Percentiles rank a stretch among this genome's conserved stretches.
Evolutionary conservation across 2,113 vertebrate species (phyloP).

Genomic region (Ptychochromis oligacanthus): DNA sequence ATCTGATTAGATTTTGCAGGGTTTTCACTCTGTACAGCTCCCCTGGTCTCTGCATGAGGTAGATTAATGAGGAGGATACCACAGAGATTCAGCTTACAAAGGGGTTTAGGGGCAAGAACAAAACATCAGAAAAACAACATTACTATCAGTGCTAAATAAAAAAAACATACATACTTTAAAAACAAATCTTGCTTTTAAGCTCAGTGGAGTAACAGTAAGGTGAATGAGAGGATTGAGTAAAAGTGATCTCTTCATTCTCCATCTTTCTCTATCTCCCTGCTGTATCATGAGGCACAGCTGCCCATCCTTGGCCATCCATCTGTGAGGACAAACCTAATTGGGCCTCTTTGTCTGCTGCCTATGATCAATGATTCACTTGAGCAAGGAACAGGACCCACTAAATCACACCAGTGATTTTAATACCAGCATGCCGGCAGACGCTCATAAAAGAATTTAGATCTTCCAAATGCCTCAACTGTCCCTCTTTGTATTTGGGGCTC

Average conservation of each 20-base stretch:
- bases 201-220: neutral
- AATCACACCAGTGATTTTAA: constrained; percentile 42
- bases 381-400: constrained; percentile 24
- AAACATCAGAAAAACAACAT: neutral
- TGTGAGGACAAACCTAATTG: constrained; percentile 40
- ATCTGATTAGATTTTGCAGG: constrained; percentile 38
- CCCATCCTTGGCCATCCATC: constrained; percentile 35
- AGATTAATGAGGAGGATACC: constrained; percentile 29
- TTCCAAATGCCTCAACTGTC: neutral
- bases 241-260: neutral
- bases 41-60: constrained; percentile 40
- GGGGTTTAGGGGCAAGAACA: neutral
- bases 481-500: neutral
- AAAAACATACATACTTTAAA: neutral
- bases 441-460: neutral
- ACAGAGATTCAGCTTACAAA: neutral
- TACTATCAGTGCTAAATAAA: neutral
- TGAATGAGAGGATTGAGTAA: neutral
- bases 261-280: neutral
- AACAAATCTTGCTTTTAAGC: neutral
- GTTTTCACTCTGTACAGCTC: constrained; percentile 8
- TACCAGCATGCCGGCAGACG: neutral
- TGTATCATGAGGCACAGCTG: constrained; percentile 10
- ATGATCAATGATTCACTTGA: constrained; percentile 59
- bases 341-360: constrained; percentile 26